phyloP scores from a whole-genome alignment of 2,797 vertebrate species.

The Benthosema pterotum region DNA sequence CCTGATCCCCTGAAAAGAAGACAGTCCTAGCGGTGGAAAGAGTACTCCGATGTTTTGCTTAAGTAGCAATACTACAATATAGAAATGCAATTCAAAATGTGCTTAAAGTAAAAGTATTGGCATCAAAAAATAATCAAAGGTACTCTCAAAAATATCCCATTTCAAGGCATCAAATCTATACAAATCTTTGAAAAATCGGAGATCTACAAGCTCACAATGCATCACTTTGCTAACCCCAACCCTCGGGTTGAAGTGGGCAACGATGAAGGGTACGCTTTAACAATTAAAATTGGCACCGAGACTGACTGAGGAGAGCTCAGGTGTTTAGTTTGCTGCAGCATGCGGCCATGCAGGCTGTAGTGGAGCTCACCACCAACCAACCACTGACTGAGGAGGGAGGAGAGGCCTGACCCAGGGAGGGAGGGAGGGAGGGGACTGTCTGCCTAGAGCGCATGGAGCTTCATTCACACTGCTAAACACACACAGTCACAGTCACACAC shows the following conservation, averaged over 20 bases:
- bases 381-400: constrained; percentile 65
- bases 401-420: constrained; percentile 50
- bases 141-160: no score
- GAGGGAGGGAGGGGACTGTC: constrained; percentile 65
- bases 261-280: no score
- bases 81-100: no score
- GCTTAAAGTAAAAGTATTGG: no score
- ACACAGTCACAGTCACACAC: constrained; percentile 55
- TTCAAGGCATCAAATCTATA: no score
- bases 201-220: no score
- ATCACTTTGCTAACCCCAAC: no score
- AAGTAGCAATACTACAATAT: no score
- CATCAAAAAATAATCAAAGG: no score
- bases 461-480: constrained; percentile 67
- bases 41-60: no score
- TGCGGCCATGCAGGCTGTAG: constrained; percentile 23
- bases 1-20: constrained; percentile 48
- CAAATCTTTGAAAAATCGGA: no score
- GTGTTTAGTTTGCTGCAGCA: constrained; percentile 27
- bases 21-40: constrained; percentile 6
- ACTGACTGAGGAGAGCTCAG: constrained; percentile 10
- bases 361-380: constrained; percentile 31
- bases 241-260: no score
- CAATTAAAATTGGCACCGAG: neutral
- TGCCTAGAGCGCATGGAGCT: constrained; percentile 68